Evolutionary conservation across 2,797 vertebrate genomes (phyloP).

Genomic region (Balearica regulorum): DNA sequence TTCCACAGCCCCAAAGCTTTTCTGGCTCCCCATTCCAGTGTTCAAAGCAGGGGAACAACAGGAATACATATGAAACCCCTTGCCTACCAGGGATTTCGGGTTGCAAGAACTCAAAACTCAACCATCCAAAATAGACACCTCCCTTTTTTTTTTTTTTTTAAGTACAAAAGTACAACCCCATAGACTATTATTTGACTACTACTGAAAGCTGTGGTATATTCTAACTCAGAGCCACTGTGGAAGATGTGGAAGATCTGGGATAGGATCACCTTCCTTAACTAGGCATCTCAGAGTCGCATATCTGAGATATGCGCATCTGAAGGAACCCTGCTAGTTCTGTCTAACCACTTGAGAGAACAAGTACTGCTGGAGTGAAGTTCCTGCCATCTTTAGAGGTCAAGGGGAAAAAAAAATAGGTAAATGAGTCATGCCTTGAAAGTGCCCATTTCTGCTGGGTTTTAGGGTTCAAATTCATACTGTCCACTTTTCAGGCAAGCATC

Average conservation of each 20-base stretch:
- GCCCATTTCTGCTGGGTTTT: neutral
- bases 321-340: neutral
- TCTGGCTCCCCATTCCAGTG: neutral
- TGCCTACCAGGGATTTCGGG: neutral
- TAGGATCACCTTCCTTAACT: neutral
- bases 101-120: neutral
- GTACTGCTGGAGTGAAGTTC: neutral
- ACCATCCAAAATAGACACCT: neutral
- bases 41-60: neutral
- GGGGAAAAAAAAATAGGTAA: neutral
- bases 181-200: neutral
- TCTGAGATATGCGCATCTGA: neutral
- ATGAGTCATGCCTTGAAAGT: neutral
- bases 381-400: neutral
- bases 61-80: neutral
- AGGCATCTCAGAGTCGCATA: neutral
- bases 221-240: neutral
- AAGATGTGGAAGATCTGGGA: neutral
- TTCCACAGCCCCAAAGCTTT: neutral
- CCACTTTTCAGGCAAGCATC: neutral
- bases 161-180: neutral
- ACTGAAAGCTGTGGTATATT: neutral
- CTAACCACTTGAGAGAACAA: neutral
- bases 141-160: too few species aligned
- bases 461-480: neutral